Base-by-base conservation (phyloP, 2,113 vertebrate species). In the Rhabdomys dilectus region DNA sequence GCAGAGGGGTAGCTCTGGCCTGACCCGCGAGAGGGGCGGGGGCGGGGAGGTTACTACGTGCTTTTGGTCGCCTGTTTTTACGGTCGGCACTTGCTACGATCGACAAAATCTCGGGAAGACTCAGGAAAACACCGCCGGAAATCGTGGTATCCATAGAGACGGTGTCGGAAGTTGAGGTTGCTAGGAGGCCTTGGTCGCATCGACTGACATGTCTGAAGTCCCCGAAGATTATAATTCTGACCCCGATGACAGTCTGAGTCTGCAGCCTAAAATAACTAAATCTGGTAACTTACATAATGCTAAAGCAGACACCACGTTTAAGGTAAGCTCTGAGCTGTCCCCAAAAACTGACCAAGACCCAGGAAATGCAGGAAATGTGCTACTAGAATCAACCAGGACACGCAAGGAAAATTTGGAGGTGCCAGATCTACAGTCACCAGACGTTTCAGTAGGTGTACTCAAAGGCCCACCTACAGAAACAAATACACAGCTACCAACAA, bases 131-230 rank as follows among this genome's bases (percentile, higher is more conserved):
- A 64, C 72, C 58, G 87, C 98, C 98, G 98, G 98, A 98, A 98
- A 73, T 73, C 51, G 70, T 45, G 78, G 98, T 98, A 48, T 91
- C 97, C 97, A 98, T 97, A 92, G 98, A 93, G 95, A 98, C 96
- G 97, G 88, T 94, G 45, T 97, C 80, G 96, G 98, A 98, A 97
- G 91, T 94, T 68, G 86, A 36, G 89, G 98, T 98, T 98, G 98
- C 97, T 97, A 97, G 85, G 95, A 93, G 75, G 45, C 75, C 39
- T 48, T 17, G 36, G 45, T 80, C 42, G 58, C 84, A 1, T 48
- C 36, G 3, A 22, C 68, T 64, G 1, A 17, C 51, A 98, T 92
- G 97, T 84, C 82, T 72, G 39, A 84, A 58, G 80, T 93, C 91
- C 93, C 95, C 0, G 70, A 88, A 8, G 70, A 89, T 91, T 66